Evolutionary conservation across 2,797 vertebrate species (phyloP).

Genomic region (Gorsachius magnificus): DNA sequence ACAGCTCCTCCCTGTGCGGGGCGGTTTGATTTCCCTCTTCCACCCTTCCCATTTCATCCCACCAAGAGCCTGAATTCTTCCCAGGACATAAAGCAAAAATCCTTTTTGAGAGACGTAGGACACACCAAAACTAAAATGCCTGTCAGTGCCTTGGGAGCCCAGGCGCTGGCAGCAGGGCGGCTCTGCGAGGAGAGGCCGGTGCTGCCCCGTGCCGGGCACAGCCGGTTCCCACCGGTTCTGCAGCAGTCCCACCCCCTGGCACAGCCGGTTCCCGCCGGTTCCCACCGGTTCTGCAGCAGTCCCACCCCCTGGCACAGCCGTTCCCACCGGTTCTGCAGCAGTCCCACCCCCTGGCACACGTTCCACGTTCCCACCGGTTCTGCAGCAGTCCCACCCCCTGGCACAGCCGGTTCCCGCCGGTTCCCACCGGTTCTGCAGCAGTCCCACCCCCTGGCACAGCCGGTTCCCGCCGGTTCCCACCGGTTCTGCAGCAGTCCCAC

Average conservation of each 20-base stretch:
- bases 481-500: too few species aligned
- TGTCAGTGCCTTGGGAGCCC: accelerated
- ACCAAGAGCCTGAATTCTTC: background rate
- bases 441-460: too few species aligned
- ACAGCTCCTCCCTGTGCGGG: background rate
- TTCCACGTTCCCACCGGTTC: too few species aligned
- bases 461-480: background rate
- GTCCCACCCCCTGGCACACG: accelerated
- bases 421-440: too few species aligned
- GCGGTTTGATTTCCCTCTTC: background rate
- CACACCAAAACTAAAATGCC: accelerated
- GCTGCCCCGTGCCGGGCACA: accelerated
- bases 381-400: accelerated
- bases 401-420: background rate
- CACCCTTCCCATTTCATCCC: background rate
- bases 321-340: accelerated
- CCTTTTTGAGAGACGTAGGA: background rate
- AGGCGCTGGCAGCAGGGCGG: accelerated
- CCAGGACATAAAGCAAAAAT: background rate
- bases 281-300: too few species aligned
- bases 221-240: background rate
- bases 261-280: too few species aligned
- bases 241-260: accelerated
- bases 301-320: accelerated
- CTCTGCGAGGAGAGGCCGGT: background rate